phyloP scores from a whole-genome alignment of 2,797 vertebrate species.

The Saxicola maurus region DNA sequence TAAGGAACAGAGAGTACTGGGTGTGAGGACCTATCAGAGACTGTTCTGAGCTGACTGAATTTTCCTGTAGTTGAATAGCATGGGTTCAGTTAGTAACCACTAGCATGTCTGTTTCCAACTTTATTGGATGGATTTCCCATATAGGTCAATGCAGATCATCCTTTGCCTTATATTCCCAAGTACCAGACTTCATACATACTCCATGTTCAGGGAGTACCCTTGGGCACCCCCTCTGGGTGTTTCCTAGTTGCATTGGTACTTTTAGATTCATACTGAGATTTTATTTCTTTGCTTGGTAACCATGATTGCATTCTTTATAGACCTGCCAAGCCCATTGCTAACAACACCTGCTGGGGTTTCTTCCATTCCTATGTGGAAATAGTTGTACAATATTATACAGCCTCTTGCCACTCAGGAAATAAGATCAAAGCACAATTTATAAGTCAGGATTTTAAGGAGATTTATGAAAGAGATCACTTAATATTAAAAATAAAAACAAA shows the following conservation, averaged over 20 bases:
- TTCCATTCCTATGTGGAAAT: not conserved
- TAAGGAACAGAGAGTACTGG: not conserved
- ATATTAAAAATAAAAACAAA: not conserved
- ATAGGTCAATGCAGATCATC: not conserved
- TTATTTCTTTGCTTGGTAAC: not conserved
- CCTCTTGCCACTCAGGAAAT: not conserved
- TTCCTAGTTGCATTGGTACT: not conserved
- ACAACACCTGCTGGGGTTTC: not conserved
- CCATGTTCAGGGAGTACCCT: not conserved
- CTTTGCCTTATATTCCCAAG: not conserved
- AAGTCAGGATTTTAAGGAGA: not conserved
- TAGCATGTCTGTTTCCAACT: not conserved
- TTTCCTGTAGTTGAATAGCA: not conserved
- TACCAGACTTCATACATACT: not conserved
- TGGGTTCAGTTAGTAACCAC: not conserved
- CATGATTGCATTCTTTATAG: not conserved
- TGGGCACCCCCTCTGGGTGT: not conserved
- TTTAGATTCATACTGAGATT: not conserved
- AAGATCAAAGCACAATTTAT: not conserved
- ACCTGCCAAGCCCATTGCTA: not conserved
- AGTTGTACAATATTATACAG: not conserved
- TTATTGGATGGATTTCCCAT: not conserved
- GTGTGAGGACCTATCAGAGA: not conserved
- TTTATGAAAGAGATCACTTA: not conserved
- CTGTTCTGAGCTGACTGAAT: not conserved